A percentile compares a stretch with the other conserved stretches of the same genome.
Conservation (phyloP, 2,888 invertebrate species). For the Calameuta idolon region DNA sequence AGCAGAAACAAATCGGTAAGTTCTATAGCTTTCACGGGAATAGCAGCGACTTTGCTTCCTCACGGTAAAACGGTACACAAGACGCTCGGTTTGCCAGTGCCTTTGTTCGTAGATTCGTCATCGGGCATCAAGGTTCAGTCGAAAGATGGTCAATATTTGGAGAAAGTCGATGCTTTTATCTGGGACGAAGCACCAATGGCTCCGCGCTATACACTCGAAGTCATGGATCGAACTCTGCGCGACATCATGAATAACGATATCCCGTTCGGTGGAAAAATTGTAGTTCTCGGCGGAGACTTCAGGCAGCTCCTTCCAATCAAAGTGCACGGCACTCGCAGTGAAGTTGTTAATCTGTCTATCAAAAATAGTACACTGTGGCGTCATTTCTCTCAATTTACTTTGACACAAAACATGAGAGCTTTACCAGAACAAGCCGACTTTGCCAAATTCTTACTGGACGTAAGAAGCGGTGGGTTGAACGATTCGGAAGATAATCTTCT, state of each 20-base stretch:
- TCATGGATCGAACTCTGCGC: constrained; percentile 35
- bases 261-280: constrained; percentile 40
- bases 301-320: constrained; percentile 23
- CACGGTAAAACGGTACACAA: too few species aligned
- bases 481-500: constrained; percentile 27
- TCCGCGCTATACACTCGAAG: constrained; percentile 32
- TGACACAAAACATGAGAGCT: constrained; percentile 29
- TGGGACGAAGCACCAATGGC: constrained; percentile 42
- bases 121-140: constrained; percentile 29
- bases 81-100: constrained; percentile 34
- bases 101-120: constrained; percentile 28
- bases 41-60: too few species aligned
- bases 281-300: constrained; percentile 26
- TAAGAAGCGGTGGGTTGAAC: constrained; percentile 34
- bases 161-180: constrained; percentile 31
- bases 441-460: constrained; percentile 29
- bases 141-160: constrained; percentile 29
- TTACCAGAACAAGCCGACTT: constrained; percentile 31
- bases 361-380: constrained; percentile 36
- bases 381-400: constrained; percentile 29
- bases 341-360: constrained; percentile 36
- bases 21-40: too few species aligned
- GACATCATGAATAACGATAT: constrained; percentile 39
- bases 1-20: too few species aligned
- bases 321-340: constrained; percentile 19